Conservation (phyloP, 2,113 vertebrate genomes). For the Platichthys stellatus region DNA sequence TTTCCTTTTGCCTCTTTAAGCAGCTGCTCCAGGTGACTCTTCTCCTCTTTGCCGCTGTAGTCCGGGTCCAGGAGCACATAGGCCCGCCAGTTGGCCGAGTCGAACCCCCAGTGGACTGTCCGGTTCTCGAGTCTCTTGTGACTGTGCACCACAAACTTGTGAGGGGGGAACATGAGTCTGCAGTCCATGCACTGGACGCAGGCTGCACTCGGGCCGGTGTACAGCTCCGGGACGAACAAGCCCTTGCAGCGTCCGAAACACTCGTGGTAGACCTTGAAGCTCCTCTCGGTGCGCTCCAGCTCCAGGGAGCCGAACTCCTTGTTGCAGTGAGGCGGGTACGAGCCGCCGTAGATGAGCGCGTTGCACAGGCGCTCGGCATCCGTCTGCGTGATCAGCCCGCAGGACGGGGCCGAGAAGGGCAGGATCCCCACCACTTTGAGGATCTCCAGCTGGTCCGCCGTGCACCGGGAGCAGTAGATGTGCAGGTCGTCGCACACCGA, state of each 20-base stretch:
- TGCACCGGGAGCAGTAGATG: conserved; percentile 98
- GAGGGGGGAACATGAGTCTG: conserved; percentile 94
- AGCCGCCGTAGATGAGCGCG: conserved; percentile 93
- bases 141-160: conserved; percentile 98
- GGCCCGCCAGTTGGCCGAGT: conserved; percentile 97
- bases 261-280: conserved; percentile 97
- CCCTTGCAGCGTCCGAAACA: conserved; percentile 98
- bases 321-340: conserved; percentile 91
- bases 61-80: conserved; percentile 97
- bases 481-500: conserved; percentile 97
- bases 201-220: conserved; percentile 89
- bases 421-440: conserved; percentile 98
- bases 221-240: conserved; percentile 94
- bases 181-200: conserved; percentile 99
- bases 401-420: conserved; percentile 97
- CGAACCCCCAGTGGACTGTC: conserved; percentile 99
- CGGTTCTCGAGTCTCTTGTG: conserved; percentile 97
- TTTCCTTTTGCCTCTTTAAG: conserved; percentile 94
- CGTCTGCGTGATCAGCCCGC: conserved; percentile 98
- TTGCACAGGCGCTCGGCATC: conserved; percentile 98
- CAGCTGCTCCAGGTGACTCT: conserved; percentile 88
- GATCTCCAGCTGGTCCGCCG: conserved; percentile 98
- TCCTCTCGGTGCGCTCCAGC: conserved; percentile 91
- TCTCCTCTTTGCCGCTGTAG: conserved; percentile 92
- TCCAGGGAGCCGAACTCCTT: conserved; percentile 90